Evolutionary conservation across 2,888 invertebrate species (phyloP).

Genomic region (Priocnemis perturbator): DNA sequence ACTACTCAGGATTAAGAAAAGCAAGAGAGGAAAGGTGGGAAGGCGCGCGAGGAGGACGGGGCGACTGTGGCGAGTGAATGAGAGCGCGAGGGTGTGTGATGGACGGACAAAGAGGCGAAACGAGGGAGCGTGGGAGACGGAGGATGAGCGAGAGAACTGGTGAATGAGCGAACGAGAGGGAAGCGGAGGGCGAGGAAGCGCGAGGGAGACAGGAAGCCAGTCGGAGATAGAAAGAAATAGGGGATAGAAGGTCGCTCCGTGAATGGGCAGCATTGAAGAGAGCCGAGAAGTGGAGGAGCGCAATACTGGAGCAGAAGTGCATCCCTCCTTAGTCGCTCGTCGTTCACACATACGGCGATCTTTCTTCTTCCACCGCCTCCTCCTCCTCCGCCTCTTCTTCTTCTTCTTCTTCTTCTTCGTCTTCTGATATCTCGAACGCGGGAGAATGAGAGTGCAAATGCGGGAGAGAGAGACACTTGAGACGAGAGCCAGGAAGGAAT

Average conservation of each 20-base stretch:
- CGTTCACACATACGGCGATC: no score
- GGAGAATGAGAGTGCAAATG: constrained; percentile 1
- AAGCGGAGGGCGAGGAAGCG: constrained; percentile 1
- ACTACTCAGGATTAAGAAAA: constrained; percentile 1
- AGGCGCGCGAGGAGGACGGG: constrained; percentile 1
- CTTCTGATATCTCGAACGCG: not conserved
- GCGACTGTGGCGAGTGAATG: not conserved
- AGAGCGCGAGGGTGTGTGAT: not conserved
- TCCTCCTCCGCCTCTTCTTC: no score
- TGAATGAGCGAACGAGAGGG: constrained; percentile 7
- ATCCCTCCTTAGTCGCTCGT: not conserved
- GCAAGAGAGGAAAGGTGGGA: not conserved
- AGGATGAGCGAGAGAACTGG: not conserved
- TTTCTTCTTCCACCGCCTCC: no score
- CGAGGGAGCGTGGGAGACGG: not conserved
- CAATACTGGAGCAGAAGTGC: no score
- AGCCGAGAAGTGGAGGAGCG: not conserved
- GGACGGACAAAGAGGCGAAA: constrained; percentile 6
- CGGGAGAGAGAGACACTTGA: constrained; percentile 14
- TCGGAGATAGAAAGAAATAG: constrained; percentile 1
- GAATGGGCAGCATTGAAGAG: constrained; percentile 5
- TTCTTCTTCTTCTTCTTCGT: no score
- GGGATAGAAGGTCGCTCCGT: not conserved
- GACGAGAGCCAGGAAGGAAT: constrained; percentile 24
- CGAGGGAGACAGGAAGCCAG: not conserved